A percentile compares a stretch with the other conserved stretches of the same genome.
phyloP scores from a whole-genome alignment of 2,888 invertebrate species.

The Himalopsyche anomala region DNA sequence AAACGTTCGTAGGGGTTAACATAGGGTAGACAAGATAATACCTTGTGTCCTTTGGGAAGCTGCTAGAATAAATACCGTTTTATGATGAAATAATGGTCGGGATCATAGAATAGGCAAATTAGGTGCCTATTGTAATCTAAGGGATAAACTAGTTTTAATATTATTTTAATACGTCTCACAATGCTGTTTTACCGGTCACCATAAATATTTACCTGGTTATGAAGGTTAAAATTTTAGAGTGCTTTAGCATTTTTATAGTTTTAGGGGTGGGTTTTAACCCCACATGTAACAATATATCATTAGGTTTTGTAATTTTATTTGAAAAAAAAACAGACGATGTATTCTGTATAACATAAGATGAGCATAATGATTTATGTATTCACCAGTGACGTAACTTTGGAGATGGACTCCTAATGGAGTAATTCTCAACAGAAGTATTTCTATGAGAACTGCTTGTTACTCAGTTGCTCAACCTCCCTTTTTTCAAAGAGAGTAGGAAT shows the following conservation, averaged over 20 bases:
- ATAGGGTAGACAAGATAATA: constrained; percentile 35
- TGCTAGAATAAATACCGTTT: constrained; percentile 63
- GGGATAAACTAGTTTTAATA: constrained; percentile 66
- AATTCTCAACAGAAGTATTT: too few relatives aligned
- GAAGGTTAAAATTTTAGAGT: constrained; percentile 36
- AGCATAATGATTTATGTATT: too few relatives aligned
- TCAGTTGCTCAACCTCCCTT: too few relatives aligned
- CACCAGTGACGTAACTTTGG: too few relatives aligned
- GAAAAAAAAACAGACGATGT: too few relatives aligned
- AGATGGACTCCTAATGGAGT: too few relatives aligned
- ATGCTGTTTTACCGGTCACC: constrained; percentile 62
- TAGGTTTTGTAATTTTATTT: neutral
- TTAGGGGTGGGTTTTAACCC: constrained; percentile 6
- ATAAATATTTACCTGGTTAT: constrained; percentile 65
- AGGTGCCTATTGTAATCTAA: constrained; percentile 62
- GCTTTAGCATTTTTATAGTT: neutral
- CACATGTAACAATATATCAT: constrained; percentile 10
- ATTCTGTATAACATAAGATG: too few relatives aligned
- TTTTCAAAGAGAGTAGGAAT: too few relatives aligned
- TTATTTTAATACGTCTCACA: constrained; percentile 64
- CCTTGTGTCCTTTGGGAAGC: constrained; percentile 44
- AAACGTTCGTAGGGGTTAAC: neutral
- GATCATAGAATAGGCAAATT: constrained; percentile 65
- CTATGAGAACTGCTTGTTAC: too few relatives aligned
- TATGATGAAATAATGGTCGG: constrained; percentile 65